Evolutionary conservation across 2,797 vertebrate genomes (phyloP), one percentile per base, ranked within the genome.

Genomic region (Poecile montanus): DNA sequence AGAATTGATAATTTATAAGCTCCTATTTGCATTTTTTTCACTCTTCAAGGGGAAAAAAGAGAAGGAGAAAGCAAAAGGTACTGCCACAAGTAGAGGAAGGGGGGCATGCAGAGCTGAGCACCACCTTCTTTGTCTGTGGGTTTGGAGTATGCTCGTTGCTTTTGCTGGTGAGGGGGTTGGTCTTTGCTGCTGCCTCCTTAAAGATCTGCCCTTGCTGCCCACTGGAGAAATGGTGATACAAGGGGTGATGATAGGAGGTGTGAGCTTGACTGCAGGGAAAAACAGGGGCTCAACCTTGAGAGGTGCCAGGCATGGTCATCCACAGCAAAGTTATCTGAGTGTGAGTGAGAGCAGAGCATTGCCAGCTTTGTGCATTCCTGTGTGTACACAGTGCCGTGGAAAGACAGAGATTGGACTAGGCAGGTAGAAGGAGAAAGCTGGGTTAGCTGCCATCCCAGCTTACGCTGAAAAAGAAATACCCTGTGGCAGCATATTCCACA

Each of bases 361-460:
- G 66, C 67, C 74, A 70, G 85, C 25, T 82, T 60, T 76, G 66
- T 30, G 57, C 2, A 0, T 51, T 77, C 73, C 67, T 54, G 48
- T 20, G 0, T 48, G 81, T 42, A 10, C 38, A 44, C 65, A 91
- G 71, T 26, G 90, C 74, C 0, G 2, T 23, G 32, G 19, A 15
- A 78, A 86, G 94, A 96, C 70, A 32, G 80, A 95, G 86, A 95
- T 77, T 89, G 5, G 30, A 92, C 61, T 61, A 93, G 97, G 96
- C 97, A 98, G 97, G 97, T 97, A 97, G 97, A 96, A 97, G 88
- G 93, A 97, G 89, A 89, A 93, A 96, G 95, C 94, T 97, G 95
- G 95, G 96, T 96, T 97, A 97, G 89, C 98, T 97, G 97, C 96
- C 93, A 94, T 47, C 60, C 57, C 5, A 6, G 77, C 40, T 96